A percentile compares a stretch with the other conserved stretches of the same genome.
phyloP scores from a whole-genome alignment of 1,140 invertebrate genomes.

The Scaptodrosophila lebanonensis region DNA sequence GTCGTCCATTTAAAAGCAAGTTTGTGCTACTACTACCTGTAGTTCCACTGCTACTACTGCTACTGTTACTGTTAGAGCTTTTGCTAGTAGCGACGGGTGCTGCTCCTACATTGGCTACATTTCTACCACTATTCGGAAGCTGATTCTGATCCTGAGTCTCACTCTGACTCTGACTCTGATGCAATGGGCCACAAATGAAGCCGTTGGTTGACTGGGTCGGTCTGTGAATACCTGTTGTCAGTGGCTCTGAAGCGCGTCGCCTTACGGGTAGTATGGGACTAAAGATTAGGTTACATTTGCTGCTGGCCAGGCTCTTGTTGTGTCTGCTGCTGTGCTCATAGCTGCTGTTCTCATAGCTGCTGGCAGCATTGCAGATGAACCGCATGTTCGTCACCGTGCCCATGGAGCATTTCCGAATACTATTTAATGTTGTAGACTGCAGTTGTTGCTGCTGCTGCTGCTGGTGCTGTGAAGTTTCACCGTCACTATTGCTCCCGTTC shows the following conservation, averaged over 20 bases:
- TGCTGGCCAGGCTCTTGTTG: conserved; percentile 9
- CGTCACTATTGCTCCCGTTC: conserved; percentile 18
- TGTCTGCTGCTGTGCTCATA: too few relatives aligned
- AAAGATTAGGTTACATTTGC: conserved; percentile 56
- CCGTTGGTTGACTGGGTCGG: conserved; percentile 37
- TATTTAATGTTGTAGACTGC: conserved; percentile 1
- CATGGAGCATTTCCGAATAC: too few relatives aligned
- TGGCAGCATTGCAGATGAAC: too few relatives aligned
- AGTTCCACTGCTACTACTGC: conserved; percentile 4
- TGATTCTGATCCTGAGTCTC: conserved; percentile 16
- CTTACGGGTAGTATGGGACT: conserved; percentile 69
- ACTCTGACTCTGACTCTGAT: conserved; percentile 24
- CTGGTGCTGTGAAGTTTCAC: conserved; percentile 7
- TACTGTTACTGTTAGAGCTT: conserved; percentile 3
- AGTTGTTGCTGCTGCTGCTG: background rate
- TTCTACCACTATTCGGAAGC: conserved; percentile 6
- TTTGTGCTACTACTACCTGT: conserved; percentile 13
- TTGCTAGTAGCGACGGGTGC: conserved; percentile 19
- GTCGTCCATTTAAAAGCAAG: conserved; percentile 24
- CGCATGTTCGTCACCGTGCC: background rate
- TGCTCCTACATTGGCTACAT: conserved; percentile 23
- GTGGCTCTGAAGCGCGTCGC: conserved; percentile 54
- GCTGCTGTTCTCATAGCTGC: too few relatives aligned
- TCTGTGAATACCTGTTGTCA: conserved; percentile 60
- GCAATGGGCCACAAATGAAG: conserved; percentile 12